These are phyloP conservation scores for Quadriops clusia DNA, from an alignment of 2,888 invertebrate genomes.

Conservation along the genomic window DNA sequence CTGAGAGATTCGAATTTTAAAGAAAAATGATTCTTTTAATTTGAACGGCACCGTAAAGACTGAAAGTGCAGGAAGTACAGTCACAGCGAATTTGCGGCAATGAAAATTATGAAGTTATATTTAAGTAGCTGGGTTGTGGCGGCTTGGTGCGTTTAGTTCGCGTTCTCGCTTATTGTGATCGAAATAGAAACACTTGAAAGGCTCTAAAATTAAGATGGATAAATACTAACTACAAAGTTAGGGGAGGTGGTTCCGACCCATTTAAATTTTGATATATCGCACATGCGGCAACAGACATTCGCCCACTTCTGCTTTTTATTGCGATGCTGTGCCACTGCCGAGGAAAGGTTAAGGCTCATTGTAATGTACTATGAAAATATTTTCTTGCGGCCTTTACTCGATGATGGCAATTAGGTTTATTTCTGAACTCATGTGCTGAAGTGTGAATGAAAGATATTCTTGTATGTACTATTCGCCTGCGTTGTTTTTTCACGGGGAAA, in stretches of 20 bases:
- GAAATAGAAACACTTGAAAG: slow-evolving; percentile 18
- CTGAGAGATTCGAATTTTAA: slow-evolving; percentile 33
- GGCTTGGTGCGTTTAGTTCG: no score
- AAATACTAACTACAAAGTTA: slow-evolving; percentile 9
- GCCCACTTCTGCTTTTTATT: no score
- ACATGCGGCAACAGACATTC: no score
- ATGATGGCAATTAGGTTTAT: no score
- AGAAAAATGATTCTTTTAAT: slow-evolving; percentile 29
- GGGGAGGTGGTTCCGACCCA: slow-evolving; percentile 16
- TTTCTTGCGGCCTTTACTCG: no score
- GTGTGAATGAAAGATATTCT: no score
- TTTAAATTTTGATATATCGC: slow-evolving; percentile 15
- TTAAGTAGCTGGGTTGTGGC: slow-evolving; percentile 20
- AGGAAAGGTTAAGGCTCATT: no score
- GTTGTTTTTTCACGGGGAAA: no score
- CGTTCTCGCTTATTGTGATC: slow-evolving; percentile 18
- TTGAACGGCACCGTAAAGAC: slow-evolving; percentile 23
- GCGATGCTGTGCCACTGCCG: no score
- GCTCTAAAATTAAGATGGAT: slow-evolving; percentile 13
- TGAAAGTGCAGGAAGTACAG: slow-evolving; percentile 25
- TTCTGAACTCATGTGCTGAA: no score
- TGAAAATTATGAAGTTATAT: slow-evolving; percentile 25
- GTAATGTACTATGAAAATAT: no score
- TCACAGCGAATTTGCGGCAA: slow-evolving; percentile 28
- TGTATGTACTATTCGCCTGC: no score